Evolutionary conservation across 2,113 vertebrate genomes (phyloP).

Genomic region (Theropithecus gelada): DNA sequence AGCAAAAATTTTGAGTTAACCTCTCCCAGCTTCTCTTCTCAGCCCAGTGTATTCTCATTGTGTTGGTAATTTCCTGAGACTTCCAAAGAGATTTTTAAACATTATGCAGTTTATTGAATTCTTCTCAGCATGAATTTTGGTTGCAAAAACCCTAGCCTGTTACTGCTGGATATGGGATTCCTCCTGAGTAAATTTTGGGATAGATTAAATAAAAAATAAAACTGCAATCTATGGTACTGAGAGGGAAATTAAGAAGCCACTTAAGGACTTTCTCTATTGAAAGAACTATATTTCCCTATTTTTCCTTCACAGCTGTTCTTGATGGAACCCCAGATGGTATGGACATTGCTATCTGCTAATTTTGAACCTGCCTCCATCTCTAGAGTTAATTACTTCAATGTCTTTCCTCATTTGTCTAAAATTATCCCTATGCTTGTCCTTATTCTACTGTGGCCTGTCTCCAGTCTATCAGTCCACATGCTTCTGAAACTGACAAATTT

Average conservation of each 20-base stretch:
- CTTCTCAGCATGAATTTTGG: neutral
- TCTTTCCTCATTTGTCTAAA: neutral
- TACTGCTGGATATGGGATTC: neutral
- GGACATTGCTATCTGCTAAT: neutral
- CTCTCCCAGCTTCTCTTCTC: neutral
- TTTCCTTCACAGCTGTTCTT: neutral
- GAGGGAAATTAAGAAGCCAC: neutral
- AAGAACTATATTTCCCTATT: neutral
- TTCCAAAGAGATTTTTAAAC: neutral
- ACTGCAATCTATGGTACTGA: neutral
- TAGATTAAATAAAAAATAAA: slow-evolving; percentile 13
- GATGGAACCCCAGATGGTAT: neutral
- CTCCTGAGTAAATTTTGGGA: neutral
- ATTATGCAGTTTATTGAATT: neutral
- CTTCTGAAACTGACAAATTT: neutral
- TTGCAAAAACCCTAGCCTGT: neutral
- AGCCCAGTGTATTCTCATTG: neutral
- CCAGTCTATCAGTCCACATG: neutral
- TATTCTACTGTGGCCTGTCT: neutral
- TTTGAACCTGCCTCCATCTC: neutral
- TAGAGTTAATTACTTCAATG: neutral
- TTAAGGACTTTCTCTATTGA: neutral
- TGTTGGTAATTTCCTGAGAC: neutral
- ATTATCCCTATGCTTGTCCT: neutral
- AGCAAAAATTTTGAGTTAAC: neutral